Evolutionary conservation across 2,888 invertebrate genomes (phyloP), one percentile per base, ranked within the genome.

Genomic region (Aspidapion aeneum): DNA sequence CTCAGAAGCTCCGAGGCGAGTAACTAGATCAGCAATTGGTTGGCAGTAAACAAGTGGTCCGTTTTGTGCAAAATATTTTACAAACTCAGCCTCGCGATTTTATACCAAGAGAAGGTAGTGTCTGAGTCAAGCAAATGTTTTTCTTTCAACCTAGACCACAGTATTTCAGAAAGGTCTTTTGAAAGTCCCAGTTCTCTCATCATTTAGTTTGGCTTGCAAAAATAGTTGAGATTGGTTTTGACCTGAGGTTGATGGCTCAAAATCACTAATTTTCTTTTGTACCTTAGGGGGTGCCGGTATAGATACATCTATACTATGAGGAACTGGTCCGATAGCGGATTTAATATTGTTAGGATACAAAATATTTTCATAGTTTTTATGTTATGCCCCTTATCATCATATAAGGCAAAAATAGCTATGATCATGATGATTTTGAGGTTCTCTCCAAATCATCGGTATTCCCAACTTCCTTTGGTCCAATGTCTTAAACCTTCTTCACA

Each of bases 391-490:
- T 56, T 9, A 56, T 20, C 12, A 35, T 35, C 20, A 21, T 21
- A 56, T 20, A 56, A 56, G 21, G 12, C 20, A 20, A 21, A 56
- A 20, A 21, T 56, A 56, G 2, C 21, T 20, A 56, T 56, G 20
- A 56, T 56, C 56, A 56, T 20, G 20, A 56, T 20, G 20, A 56
- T 56, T 56, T 56, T 56, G 56, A 1, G 20, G 56, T 56, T 56
- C 69, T 63, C 68, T 62, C 65, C 64, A 68, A 54, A 67, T 57
- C 69, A 70, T 65, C 20, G 66, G 69, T 56, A 62, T 60, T 50
- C 66, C 70, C 3, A 35, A 35, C 12, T 35, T 12, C n/a, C 5
- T 17, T 17, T 9, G 18, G 16, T 16, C 19, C 20, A 18, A 18
- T 20, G 18, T 55, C 20, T 18, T 55, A 61, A 65, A n/a, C n/a